Base-by-base conservation (phyloP, 2,888 invertebrate genomes). In the Portevinia maculata region DNA sequence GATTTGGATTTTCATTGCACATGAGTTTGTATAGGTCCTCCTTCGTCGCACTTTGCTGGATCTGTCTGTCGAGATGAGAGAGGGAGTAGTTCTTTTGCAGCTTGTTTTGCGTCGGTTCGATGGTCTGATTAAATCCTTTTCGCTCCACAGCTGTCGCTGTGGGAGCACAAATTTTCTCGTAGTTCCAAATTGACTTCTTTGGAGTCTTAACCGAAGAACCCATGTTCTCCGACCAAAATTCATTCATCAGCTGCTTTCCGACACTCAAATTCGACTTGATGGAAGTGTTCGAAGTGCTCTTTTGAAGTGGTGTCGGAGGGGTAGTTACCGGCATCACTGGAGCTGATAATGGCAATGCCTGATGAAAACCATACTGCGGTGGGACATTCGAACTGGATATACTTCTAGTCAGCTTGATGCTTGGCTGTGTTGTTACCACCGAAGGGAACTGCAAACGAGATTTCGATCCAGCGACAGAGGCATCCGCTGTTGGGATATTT, bases 11-110 rank as follows among this genome's bases (percentile, higher is more conserved):
- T 75, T 90, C 91, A 73, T 90, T 90, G 83, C 90, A 91, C 21
- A 90, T 90, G 21, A 90, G 85, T 62, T 90, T 90, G 78, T 90
- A 90, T 73, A 90, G 88, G 86, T 91, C 91, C 71, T 90, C 91
- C 71, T 90, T 89, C 59, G 90, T 90, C 5, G 90, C 88, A 46
- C 90, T 90, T 85, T 90, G 90, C 7, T 90, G 86, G 34, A 91
- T 90, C 81, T 89, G 89, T 32, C 89, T 85, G 78, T 90, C 91
- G 70, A 91, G 76, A 28, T 90, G 90, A 1, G 91, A 90, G 13
- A 90, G 79, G 7, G 91, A 90, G 52, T 90, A 88, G 85, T 91
- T 90, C 84, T 91, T 91, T 74, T 90, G 90, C 32, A 88, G 53
- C 62, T 87, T 87, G 57, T 86, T 86, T 19, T 79, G 81, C 24